phyloP scores from a whole-genome alignment of 2,888 invertebrate species.

The Augiades crinisus region DNA sequence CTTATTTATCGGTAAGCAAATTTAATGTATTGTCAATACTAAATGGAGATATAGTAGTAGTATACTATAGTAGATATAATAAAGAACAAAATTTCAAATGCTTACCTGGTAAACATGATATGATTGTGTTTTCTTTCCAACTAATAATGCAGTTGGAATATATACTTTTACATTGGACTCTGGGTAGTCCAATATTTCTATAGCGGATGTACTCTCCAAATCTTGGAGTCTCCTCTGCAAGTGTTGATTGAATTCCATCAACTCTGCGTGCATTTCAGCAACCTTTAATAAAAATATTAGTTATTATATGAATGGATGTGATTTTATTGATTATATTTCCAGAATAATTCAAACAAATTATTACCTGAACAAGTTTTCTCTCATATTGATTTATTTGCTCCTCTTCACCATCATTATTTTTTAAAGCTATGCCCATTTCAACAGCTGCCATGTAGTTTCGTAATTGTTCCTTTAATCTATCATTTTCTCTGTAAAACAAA shows the following conservation, averaged over 20 bases:
- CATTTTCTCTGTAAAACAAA: constrained; percentile 86
- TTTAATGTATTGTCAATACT: no score
- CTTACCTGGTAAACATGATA: constrained; percentile 94
- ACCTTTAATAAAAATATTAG: constrained; percentile 86
- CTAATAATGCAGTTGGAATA: constrained; percentile 93
- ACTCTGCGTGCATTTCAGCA: constrained; percentile 96
- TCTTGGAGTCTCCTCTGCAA: constrained; percentile 86
- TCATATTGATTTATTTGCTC: constrained; percentile 91
- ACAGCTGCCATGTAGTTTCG: constrained; percentile 94
- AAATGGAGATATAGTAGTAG: no score
- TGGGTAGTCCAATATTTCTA: constrained; percentile 61
- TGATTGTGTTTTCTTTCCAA: constrained; percentile 83
- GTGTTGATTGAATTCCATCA: constrained; percentile 95
- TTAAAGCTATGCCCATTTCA: constrained; percentile 91
- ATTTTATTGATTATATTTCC: no score
- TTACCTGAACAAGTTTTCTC: constrained; percentile 91
- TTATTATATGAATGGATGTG: no score
- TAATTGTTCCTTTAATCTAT: constrained; percentile 90
- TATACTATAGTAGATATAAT: no score
- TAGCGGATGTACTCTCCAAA: constrained; percentile 57
- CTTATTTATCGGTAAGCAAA: no score
- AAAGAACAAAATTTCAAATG: no score
- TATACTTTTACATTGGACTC: constrained; percentile 88
- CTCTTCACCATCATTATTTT: constrained; percentile 76
- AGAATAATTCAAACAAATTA: not conserved